Conservation (phyloP, 2,797 vertebrate species). For the Xiphorhynchus erythropygius region DNA sequence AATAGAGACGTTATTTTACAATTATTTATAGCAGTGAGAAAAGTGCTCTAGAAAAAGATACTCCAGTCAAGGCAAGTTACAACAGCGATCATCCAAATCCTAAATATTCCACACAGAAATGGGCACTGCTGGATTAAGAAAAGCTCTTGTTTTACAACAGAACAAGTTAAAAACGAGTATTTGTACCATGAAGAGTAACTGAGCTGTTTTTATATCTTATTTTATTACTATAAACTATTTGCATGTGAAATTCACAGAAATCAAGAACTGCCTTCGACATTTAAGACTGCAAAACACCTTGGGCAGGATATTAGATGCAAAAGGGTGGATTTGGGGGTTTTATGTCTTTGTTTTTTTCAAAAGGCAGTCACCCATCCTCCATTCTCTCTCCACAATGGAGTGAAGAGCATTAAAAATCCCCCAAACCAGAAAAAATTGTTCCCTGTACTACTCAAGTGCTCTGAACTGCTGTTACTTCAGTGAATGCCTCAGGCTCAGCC, state of each 20-base stretch:
- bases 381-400: rapidly evolving
- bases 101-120: neutral
- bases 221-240: neutral
- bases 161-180: neutral
- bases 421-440: neutral
- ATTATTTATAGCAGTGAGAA: conserved; percentile 38
- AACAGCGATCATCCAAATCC: neutral
- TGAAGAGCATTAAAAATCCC: neutral
- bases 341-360: neutral
- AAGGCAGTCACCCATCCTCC: rapidly evolving
- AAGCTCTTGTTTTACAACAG: neutral
- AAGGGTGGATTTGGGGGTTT: neutral
- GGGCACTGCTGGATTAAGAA: neutral
- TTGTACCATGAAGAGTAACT: neutral
- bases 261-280: neutral
- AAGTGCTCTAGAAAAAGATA: conserved; percentile 35
- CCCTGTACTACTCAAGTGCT: neutral
- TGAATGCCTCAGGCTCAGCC: neutral
- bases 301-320: neutral
- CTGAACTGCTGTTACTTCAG: neutral
- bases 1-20: conserved; percentile 24
- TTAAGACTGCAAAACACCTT: neutral
- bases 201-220: neutral
- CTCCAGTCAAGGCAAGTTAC: neutral
- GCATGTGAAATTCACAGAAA: neutral